Base-by-base conservation (phyloP, 1,140 invertebrate genomes). In the Drosophila albomicans region DNA sequence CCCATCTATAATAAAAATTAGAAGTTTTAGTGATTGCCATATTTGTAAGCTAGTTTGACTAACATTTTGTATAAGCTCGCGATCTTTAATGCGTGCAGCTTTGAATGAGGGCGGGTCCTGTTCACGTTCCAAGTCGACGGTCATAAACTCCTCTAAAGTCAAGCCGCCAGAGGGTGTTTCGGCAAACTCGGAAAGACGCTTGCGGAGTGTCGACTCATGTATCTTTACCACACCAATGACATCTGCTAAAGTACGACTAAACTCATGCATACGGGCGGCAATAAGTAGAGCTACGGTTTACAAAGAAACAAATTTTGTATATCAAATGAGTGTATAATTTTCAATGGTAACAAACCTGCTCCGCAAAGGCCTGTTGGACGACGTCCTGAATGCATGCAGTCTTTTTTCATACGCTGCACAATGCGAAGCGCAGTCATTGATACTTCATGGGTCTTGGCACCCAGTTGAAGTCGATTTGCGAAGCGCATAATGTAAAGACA, bases 141-240 rank as follows among this genome's bases (percentile, higher is more conserved):
- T 97, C 96, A 99, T 97, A 91, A 99, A 99, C 93, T 99, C 98
- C 75, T 99, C 98, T 5, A 99, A 93, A 0, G 98, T 99, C 20
- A 99, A 93, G 0, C 94, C 94, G 89, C 96, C 96, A 1, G 97
- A 98, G 0, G 98, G 98, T 1, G 99, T 99, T 49, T 98, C 97
- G 1, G 98, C 97, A 93, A 99, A 99, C 93, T 99, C 99, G 11
- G 97, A 94, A 10, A 99, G 93, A 64, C 98, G 95, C 94, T 99
- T 99, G 48, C 97, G 94, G 11, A 99, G 93, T 0, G 98, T 99
- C 0, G 97, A 96, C 93, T 99, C 97, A 89, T 99, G 98, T 11
- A 99, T 98, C 94, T 99, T 98, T 0, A 99, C 98, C 71, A 99
- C 97, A 93, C 97, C 96, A 2, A 99, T 96, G 28, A 99, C 96